Base-by-base conservation (phyloP, 2,113 vertebrate species). In the Microtus pennsylvanicus region DNA sequence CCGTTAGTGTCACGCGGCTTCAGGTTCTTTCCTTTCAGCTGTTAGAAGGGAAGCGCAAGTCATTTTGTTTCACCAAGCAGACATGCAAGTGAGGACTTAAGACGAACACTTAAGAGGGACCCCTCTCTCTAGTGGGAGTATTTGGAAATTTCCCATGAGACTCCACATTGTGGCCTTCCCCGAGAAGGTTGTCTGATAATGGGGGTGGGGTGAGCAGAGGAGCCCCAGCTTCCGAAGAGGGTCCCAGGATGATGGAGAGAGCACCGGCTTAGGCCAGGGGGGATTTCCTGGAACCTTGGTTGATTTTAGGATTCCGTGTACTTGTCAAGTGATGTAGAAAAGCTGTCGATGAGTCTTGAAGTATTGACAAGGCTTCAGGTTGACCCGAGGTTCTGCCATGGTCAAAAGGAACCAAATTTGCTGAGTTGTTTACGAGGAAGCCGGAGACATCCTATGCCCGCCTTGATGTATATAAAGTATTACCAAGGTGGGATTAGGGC, bases 1-100 rank as follows among this genome's bases (percentile, higher is more conserved):
- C 98, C 97, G 97, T 96, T 97, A 95, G 94, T 97, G 70, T 97
- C 95, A 85, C 16, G 90, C 7, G 96, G 97, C 96, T 97, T 97
- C n/a, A 10, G 76, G 96, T 45, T 96, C 89, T 98, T 89, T 95
- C 58, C 97, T 91, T 96, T 97, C 91, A 91, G 92, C 95, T 94
- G 75, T 95, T 97, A 74, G 96, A 97, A 97, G 85, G 96, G 87
- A 90, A 93, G 81, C 85, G 9, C 72, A 88, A 89, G 93, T 96
- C 63, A 88, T 83, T 98, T 96, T 93, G 75, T 87, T 86, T 95
- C 94, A 94, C 90, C 82, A 96, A 65, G 42, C 81, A 78, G 50
- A 67, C 19, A 38, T 52, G 50, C 78, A 96, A 91, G 93, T 90
- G 95, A 26, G 72, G 5, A 96, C 95, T 98, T 95, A 86, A 92